Percentiles rank a stretch among this genome's conserved stretches.
phyloP scores from a whole-genome alignment of 2,797 vertebrate species.

The Adelosebastes latens region DNA sequence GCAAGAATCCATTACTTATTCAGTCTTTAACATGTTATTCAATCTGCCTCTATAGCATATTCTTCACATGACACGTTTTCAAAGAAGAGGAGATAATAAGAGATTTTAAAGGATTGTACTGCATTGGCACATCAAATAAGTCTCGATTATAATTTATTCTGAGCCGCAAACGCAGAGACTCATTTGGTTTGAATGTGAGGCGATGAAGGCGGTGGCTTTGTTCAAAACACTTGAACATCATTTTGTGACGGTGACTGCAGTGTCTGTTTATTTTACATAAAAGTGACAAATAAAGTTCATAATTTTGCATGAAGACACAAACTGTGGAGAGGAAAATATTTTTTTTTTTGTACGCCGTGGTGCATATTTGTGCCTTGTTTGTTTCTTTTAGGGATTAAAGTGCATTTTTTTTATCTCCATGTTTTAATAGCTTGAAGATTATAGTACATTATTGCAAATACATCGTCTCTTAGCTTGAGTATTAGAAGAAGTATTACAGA shows the following conservation, averaged over 20 bases:
- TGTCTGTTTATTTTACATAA: slow-evolving; percentile 17
- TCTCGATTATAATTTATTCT: slow-evolving; percentile 41
- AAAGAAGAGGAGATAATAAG: slow-evolving; percentile 11
- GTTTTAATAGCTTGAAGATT: slow-evolving; percentile 38
- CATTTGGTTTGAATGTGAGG: slow-evolving; percentile 21
- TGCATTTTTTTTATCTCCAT: slow-evolving; percentile 15
- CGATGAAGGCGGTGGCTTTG: slow-evolving; percentile 10
- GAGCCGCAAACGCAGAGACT: slow-evolving; percentile 11
- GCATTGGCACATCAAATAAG: slow-evolving; percentile 27
- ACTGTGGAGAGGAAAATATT: neutral
- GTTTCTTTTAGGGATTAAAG: slow-evolving; percentile 31
- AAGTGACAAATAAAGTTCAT: neutral
- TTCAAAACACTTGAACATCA: slow-evolving; percentile 18
- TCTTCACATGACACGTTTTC: slow-evolving; percentile 13
- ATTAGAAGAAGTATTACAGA: slow-evolving; percentile 13
- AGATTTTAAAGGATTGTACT: slow-evolving; percentile 33
- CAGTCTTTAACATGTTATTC: slow-evolving; percentile 42
- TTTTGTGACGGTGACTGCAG: neutral
- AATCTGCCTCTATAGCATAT: slow-evolving; percentile 11
- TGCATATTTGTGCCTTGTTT: slow-evolving; percentile 11
- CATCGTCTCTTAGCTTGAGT: neutral
- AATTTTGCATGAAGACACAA: slow-evolving; percentile 7
- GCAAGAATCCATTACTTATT: slow-evolving; percentile 33
- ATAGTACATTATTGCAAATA: slow-evolving; percentile 25
- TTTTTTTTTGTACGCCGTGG: neutral